Evolutionary conservation across 2,113 vertebrate species (phyloP).

Genomic region (Dissostichus mawsoni): DNA sequence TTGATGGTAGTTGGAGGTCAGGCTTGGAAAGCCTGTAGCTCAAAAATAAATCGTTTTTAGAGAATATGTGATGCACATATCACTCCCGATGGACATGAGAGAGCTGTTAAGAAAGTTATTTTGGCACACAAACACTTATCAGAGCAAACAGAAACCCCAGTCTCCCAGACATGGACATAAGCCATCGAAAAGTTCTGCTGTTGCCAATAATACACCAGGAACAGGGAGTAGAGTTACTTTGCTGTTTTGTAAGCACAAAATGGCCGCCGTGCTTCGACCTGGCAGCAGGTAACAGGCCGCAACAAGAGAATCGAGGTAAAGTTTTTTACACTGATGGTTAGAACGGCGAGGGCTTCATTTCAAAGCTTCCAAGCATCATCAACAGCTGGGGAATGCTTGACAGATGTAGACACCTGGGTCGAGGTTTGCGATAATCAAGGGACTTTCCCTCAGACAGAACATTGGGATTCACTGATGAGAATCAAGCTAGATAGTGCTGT

Average conservation of each 20-base stretch:
- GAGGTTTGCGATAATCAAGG: conserved; percentile 43
- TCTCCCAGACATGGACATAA: conserved; percentile 2
- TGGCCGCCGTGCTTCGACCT: conserved; percentile 39
- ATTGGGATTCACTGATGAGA: conserved; percentile 60
- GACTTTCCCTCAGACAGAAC: conserved; percentile 65
- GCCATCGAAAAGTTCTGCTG: background rate
- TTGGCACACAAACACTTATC: background rate
- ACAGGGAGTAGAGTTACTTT: background rate
- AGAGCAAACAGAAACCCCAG: background rate
- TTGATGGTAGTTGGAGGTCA: conserved; percentile 53
- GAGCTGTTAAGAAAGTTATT: background rate
- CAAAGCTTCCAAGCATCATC: conserved; percentile 23
- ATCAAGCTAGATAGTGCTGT: conserved; percentile 56
- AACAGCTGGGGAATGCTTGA: conserved; percentile 51
- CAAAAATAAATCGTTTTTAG: conserved; percentile 21
- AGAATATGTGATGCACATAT: conserved; percentile 10
- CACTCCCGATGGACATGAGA: background rate
- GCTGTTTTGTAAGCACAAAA: conserved; percentile 57
- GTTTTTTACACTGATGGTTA: background rate
- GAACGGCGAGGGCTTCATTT: conserved; percentile 19
- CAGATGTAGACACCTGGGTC: conserved; percentile 44
- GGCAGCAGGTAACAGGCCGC: conserved; percentile 5
- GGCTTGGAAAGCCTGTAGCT: conserved; percentile 5
- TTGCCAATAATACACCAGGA: conserved; percentile 10
- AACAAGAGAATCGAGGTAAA: background rate